These are phyloP conservation scores for Echeneis naucrates DNA, from an alignment of 2,797 vertebrate genomes.

Conservation along the genomic window DNA sequence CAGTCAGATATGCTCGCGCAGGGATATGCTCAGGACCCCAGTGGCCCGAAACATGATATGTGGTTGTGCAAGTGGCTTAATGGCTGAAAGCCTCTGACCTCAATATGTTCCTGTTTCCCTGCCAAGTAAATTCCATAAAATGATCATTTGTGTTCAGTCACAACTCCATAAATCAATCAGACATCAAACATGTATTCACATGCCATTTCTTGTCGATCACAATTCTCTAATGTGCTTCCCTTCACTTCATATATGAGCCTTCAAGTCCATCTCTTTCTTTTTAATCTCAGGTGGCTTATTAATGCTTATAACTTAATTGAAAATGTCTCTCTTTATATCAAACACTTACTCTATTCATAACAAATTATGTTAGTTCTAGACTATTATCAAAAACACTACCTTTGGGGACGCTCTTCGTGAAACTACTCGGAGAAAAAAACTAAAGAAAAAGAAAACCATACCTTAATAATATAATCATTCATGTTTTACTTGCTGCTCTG, in stretches of 20 bases:
- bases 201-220: not conserved
- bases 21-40: not conserved
- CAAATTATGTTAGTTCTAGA: slow-evolving; percentile 36
- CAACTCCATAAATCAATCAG: slow-evolving; percentile 34
- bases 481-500: slow-evolving; percentile 41
- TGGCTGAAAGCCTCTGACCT: slow-evolving; percentile 35
- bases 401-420: slow-evolving; percentile 14
- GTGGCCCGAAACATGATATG: slow-evolving; percentile 27
- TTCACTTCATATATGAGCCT: not conserved
- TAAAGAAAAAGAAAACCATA: too few relatives aligned
- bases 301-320: slow-evolving; percentile 9
- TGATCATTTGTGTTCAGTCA: slow-evolving; percentile 27
- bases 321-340: slow-evolving; percentile 2
- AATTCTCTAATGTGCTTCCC: not conserved
- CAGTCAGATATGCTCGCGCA: not conserved
- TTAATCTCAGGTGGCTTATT: slow-evolving; percentile 3
- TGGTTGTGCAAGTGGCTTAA: slow-evolving; percentile 37
- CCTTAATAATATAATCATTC: too few relatives aligned
- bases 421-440: slow-evolving; percentile 51
- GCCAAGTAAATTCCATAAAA: slow-evolving; percentile 48
- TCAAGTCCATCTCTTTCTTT: slow-evolving; percentile 3
- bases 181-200: slow-evolving; percentile 9
- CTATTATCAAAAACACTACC: slow-evolving; percentile 33
- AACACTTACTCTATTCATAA: slow-evolving; percentile 19
- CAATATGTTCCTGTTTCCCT: slow-evolving; percentile 23